Evolutionary conservation across 2,113 vertebrate genomes (phyloP), one percentile per base, ranked within the genome.

Genomic region (Melanerpes formicivorus): DNA sequence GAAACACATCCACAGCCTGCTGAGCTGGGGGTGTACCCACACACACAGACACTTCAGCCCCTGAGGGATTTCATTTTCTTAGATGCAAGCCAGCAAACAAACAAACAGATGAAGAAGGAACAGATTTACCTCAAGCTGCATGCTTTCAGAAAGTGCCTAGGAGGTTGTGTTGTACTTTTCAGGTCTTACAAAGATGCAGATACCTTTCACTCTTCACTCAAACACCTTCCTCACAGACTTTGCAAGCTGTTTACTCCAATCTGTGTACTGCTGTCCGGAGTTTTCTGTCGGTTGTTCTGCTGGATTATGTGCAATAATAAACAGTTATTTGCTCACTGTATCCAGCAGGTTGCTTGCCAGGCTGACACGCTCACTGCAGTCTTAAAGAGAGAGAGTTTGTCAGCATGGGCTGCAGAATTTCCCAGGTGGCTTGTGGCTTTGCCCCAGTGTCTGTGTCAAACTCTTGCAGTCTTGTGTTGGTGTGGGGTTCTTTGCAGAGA

Each of bases 301-400:
- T 97, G 95, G 96, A 97, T 95, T 96, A 96, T 5, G 93, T 97
- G 96, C 96, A 96, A 97, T 97, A 97, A 97, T 97, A 97, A 97
- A 97, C 91, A 76, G 79, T 96, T 97, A 95, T 92, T 93, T 95
- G 96, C 96, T 96, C 96, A 97, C 95, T 62, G 72, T 85, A 96
- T 52, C 59, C 27, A 27, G 14, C 46, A n/a, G 23, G 25, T 77
- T 90, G 87, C 34, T 67, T 77, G 77, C 16, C 3, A 2, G 9
- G 16, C 32, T 77, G 37, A 13, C 27, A 7, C 8, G 8, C 18
- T 71, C 56, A 8, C 3, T 60, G 14, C 21, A 21, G 22, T 67
- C 54, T 76, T 76, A 48, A 64, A 75, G 18, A 15, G 58, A 78
- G n/a, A 78, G n/a, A 58, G 46, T 17, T 71, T 46, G 40, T 40